Percentiles rank a stretch among this genome's conserved stretches.
Conservation (phyloP, 64 coral and sea anemone genomes). For the Montipora capricornis region DNA sequence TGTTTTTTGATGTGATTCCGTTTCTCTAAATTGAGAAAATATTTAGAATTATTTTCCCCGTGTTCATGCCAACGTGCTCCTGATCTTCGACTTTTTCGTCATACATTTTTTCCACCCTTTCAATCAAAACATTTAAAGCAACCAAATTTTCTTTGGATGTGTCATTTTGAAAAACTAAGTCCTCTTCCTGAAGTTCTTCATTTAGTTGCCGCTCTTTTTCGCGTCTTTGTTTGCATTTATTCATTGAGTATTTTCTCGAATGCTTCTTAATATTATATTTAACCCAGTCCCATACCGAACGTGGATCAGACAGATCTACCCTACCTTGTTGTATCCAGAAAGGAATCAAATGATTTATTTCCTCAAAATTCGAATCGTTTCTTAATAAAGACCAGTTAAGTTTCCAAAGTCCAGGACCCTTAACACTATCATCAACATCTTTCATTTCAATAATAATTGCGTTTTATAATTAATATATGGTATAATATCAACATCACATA, state of each 20-base stretch:
- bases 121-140: not conserved
- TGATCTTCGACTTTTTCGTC: slow-evolving; percentile 29
- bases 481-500: not conserved
- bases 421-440: not conserved
- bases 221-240: not conserved
- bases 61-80: not conserved
- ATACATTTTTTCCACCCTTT: slow-evolving; percentile 5
- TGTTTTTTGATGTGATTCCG: slow-evolving; percentile 3
- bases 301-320: not conserved
- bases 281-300: not conserved
- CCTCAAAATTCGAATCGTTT: not conserved
- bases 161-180: not conserved
- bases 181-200: not conserved
- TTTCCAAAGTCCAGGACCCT: not conserved
- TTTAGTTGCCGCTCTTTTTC: not conserved
- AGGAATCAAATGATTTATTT: not conserved
- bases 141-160: not conserved
- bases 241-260: not conserved
- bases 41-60: slow-evolving; percentile 23
- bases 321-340: not conserved
- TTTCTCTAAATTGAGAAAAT: slow-evolving; percentile 38
- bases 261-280: not conserved
- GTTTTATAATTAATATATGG: not conserved
- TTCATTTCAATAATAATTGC: slow-evolving; percentile 2
- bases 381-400: not conserved